Conservation (phyloP, 1,140 invertebrate species). For the Lasaia peninsularis region DNA sequence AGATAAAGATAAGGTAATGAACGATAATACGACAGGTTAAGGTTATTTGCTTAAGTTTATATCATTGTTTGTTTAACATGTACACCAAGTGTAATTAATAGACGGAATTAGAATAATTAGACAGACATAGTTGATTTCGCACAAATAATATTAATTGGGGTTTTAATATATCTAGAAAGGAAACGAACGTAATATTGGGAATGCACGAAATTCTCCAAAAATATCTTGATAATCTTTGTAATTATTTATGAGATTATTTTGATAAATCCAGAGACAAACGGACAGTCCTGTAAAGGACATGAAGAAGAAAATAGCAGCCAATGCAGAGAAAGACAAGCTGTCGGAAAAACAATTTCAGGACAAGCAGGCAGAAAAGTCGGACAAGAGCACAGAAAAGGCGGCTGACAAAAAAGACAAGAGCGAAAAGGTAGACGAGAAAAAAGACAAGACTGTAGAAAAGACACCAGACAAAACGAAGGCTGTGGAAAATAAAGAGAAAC, state of each 20-base stretch:
- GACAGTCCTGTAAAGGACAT: slow-evolving; percentile 65
- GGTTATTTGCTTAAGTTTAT: background rate
- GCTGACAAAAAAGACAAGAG: slow-evolving; percentile 23
- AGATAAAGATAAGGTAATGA: slow-evolving; percentile 59
- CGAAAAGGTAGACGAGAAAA: slow-evolving; percentile 28
- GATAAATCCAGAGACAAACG: slow-evolving; percentile 37
- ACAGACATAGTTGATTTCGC: too few relatives aligned
- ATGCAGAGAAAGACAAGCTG: slow-evolving; percentile 62
- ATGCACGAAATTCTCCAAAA: background rate
- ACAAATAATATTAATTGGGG: too few relatives aligned
- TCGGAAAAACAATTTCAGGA: slow-evolving; percentile 35
- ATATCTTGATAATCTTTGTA: background rate
- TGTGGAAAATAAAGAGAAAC: slow-evolving; percentile 3
- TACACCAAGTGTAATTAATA: too few relatives aligned
- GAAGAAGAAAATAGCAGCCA: slow-evolving; percentile 66
- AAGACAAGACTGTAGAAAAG: slow-evolving; percentile 32
- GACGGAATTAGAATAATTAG: too few relatives aligned
- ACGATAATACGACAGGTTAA: background rate
- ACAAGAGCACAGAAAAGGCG: slow-evolving; percentile 28
- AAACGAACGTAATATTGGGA: too few relatives aligned
- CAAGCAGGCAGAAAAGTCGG: slow-evolving; percentile 28
- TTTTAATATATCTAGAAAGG: too few relatives aligned
- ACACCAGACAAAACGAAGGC: slow-evolving; percentile 28
- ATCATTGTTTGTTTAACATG: too few relatives aligned
- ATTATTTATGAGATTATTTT: background rate